Conservation (phyloP, 2,797 vertebrate genomes). For the Sphaeramia orbicularis region DNA sequence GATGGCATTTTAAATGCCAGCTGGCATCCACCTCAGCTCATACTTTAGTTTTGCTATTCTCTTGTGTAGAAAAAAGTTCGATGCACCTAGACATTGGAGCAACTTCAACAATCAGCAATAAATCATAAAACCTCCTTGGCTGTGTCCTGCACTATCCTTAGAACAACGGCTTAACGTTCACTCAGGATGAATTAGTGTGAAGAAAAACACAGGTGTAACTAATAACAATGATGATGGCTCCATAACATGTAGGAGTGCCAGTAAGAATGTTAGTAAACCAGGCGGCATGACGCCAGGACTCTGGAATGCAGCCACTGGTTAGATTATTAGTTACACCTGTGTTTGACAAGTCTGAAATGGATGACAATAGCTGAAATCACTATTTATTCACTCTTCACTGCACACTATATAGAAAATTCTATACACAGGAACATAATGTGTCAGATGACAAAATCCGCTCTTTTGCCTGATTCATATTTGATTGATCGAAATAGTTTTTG, state of each 20-base stretch:
- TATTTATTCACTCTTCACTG: background rate
- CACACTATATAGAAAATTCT: background rate
- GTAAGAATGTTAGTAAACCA: slow-evolving; percentile 43
- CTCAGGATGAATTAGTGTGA: slow-evolving; percentile 29
- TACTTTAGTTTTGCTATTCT: slow-evolving; percentile 39
- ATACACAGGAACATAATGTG: background rate
- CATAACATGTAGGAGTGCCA: slow-evolving; percentile 45
- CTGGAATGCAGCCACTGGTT: background rate
- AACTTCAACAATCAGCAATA: slow-evolving; percentile 31
- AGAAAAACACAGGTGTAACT: slow-evolving; percentile 49
- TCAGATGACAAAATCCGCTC: background rate
- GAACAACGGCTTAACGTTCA: slow-evolving; percentile 27
- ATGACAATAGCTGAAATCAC: background rate
- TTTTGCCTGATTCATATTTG: background rate
- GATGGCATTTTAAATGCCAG: slow-evolving; percentile 73
- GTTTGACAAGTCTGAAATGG: background rate
- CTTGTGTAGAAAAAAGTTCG: slow-evolving; percentile 50
- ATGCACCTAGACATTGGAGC: slow-evolving; percentile 29
- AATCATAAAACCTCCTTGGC: slow-evolving; percentile 39
- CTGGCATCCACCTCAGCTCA: slow-evolving; percentile 50
- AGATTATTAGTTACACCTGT: background rate
- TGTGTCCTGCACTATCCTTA: slow-evolving; percentile 25
- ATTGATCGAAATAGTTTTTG: background rate
- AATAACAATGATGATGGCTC: slow-evolving; percentile 51
- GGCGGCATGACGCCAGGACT: slow-evolving; percentile 35